A percentile compares a stretch with the other conserved stretches of the same genome.
phyloP scores from a whole-genome alignment of 1,140 invertebrate genomes.

The silkworm (Bombyx mori) region ASM3026992v2 NC_085125.1:2512001-2512500 shows the following conservation, averaged over 20 bases:
- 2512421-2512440: no score
- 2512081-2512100: background rate
- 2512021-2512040: background rate
- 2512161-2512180: conserved; percentile 35
- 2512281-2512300: conserved; percentile 15
- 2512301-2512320: conserved; percentile 4
- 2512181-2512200: conserved; percentile 4
- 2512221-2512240: conserved; percentile 16
- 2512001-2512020: background rate
- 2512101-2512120: conserved; percentile 39
- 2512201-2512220: background rate
- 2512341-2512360: conserved; percentile 25
- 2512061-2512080: background rate
- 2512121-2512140: conserved; percentile 38
- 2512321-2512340: conserved; percentile 24
- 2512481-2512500: no score
- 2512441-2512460: no score
- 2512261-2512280: conserved; percentile 55
- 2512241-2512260: conserved; percentile 7
- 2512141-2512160: background rate
- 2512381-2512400: conserved; percentile 53
- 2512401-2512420: conserved; percentile 22
- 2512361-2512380: no score
- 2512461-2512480: no score
- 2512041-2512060: background rate